Evolutionary conservation across 1,140 invertebrate species (phyloP), one percentile per base, ranked within the genome.

Genomic region (Rhyacophila brunnea): DNA sequence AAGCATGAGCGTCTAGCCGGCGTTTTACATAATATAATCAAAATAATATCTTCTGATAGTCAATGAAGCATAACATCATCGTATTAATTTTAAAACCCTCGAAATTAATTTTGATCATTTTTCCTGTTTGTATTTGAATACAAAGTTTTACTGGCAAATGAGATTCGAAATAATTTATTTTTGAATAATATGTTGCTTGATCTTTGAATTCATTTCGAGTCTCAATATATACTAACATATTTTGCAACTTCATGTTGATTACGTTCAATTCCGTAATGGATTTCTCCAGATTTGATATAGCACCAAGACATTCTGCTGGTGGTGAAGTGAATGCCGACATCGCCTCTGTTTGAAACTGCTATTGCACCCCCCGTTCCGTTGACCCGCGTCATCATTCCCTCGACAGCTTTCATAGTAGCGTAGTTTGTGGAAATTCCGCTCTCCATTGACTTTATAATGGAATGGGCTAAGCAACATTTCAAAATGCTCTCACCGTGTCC

Each of bases 251-350:
- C 46, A 14, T 62, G 55, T 36, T 61, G 56, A 13, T 49, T 23
- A 1, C 50, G 56, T 50, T 62, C 51, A 32, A 85, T 82, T 6
- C 84, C 84, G 69, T 74, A 84, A 67, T 80, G 74, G 1, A 83
- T 60, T 60, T 76, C 69, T 56, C 75, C 74, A 7, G 77, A 74
- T 49, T 79, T 76, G 2, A 80, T 72, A 69, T 84, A 88, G 7
- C 83, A 84, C 87, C 87, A 89, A 1, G 86, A 77, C 88, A 90
- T 89, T 42, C 82, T 72, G 11, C 78, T 71, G 11, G 83, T 84
- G 1, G 79, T 87, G 66, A 87, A 90, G 52, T 76, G 70, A 46
- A 84, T 75, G 5, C 84, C 87, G 34, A 88, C 67, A 4, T 85
- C 75, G 1, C 87, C 87, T 32, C 68, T 73, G 40, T 79, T 80